A percentile compares a stretch with the other conserved stretches of the same genome.
Conservation (phyloP, 2,113 vertebrate genomes). For the Donacobius atricapilla region DNA sequence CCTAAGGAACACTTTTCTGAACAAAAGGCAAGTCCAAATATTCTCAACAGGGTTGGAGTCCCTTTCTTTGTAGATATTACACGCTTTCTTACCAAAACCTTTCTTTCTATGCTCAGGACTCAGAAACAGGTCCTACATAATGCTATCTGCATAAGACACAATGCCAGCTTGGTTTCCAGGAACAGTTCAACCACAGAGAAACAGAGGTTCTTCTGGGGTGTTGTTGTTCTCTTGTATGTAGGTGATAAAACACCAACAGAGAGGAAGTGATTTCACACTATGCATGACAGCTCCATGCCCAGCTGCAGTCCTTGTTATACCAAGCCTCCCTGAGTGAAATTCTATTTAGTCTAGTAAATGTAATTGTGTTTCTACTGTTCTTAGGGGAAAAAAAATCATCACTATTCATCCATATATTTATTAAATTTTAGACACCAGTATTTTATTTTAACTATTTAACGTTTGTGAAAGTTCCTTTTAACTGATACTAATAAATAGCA, state of each 20-base stretch:
- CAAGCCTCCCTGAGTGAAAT: neutral
- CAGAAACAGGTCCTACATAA: neutral
- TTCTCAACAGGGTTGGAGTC: neutral
- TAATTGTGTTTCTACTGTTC: neutral
- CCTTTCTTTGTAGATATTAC: neutral
- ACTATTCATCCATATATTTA: neutral
- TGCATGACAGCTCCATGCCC: neutral
- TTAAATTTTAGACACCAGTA: neutral
- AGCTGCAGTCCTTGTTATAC: conserved; percentile 5
- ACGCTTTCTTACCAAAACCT: neutral
- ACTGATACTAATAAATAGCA: neutral
- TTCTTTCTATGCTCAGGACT: neutral
- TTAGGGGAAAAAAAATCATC: neutral
- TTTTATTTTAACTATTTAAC: neutral
- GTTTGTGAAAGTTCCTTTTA: neutral
- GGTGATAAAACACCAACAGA: neutral
- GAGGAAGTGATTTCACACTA: neutral
- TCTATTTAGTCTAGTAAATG: neutral
- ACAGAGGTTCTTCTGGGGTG: neutral
- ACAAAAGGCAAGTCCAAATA: neutral
- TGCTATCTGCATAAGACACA: neutral
- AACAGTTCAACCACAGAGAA: neutral
- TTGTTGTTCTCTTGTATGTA: neutral
- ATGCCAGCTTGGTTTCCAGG: neutral
- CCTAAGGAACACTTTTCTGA: neutral